A percentile compares a stretch with the other conserved stretches of the same genome.
Conservation (phyloP, 1,140 invertebrate species). For the Panulirus ornatus region DNA sequence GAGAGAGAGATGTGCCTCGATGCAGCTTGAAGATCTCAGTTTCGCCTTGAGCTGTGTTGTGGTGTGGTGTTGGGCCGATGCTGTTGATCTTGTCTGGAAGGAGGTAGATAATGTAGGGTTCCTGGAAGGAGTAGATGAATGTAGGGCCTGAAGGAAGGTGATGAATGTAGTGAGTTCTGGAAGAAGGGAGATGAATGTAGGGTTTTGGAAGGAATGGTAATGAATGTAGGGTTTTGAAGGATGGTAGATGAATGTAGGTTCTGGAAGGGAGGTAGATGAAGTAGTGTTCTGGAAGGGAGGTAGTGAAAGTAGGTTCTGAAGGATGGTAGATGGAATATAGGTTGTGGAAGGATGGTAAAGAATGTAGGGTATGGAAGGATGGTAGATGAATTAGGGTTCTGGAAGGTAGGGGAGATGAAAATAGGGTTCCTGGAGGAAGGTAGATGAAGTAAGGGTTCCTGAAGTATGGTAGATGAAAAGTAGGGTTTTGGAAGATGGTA, state of each 20-base stretch:
- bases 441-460: neutral
- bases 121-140: neutral
- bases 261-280: neutral
- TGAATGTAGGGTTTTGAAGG: neutral
- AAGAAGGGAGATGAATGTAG: neutral
- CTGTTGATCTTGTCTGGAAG: neutral
- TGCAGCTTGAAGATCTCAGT: too few relatives aligned
- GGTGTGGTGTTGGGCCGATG: too few relatives aligned
- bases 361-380: neutral
- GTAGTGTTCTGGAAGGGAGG: too few relatives aligned
- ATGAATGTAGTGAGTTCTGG: neutral
- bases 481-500: neutral
- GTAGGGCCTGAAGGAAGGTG: too few relatives aligned
- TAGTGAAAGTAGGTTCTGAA: neutral
- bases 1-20: neutral
- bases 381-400: too few relatives aligned
- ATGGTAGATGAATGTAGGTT: neutral
- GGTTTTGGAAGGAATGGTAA: neutral
- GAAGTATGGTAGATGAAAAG: neutral
- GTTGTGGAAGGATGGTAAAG: neutral
- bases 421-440: too few relatives aligned
- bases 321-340: neutral
- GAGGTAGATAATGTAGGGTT: neutral
- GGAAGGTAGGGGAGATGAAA: too few relatives aligned
- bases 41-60: too few relatives aligned